Conservation (phyloP, 2,888 invertebrate genomes). For the Rhyacophila evoluta region DNA sequence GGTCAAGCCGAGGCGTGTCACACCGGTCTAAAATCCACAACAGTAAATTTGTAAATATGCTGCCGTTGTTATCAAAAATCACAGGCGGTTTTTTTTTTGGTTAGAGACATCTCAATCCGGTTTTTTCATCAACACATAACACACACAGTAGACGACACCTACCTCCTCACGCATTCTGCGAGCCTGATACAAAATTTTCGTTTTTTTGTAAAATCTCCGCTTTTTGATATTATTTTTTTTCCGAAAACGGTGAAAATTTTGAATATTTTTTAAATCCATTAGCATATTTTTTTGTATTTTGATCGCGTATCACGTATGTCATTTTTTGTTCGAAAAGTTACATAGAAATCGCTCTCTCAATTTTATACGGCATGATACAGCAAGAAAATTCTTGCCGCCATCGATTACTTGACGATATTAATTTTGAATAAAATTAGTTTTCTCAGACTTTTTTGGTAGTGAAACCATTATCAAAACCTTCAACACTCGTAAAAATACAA, state of each 20-base stretch:
- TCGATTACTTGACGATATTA: no score
- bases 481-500: no score
- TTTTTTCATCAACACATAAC: not conserved
- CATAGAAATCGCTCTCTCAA: no score
- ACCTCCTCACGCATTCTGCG: constrained; percentile 20
- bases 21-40: not conserved
- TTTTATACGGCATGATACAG: no score
- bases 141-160: not conserved
- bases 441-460: no score
- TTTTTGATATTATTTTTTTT: not conserved
- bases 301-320: no score
- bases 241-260: not conserved
- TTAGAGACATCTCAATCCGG: constrained; percentile 19
- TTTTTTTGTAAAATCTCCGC: constrained; percentile 39
- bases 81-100: not conserved
- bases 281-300: no score
- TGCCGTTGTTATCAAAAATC: not conserved
- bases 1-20: not conserved
- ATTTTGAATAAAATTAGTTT: no score
- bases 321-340: no score
- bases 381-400: no score
- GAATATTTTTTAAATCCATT: no score
- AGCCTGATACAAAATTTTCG: constrained; percentile 31
- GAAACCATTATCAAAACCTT: no score
- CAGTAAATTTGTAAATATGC: not conserved